phyloP scores from a whole-genome alignment of 1,140 invertebrate genomes.

The Pseudomyrmex concolor region DNA sequence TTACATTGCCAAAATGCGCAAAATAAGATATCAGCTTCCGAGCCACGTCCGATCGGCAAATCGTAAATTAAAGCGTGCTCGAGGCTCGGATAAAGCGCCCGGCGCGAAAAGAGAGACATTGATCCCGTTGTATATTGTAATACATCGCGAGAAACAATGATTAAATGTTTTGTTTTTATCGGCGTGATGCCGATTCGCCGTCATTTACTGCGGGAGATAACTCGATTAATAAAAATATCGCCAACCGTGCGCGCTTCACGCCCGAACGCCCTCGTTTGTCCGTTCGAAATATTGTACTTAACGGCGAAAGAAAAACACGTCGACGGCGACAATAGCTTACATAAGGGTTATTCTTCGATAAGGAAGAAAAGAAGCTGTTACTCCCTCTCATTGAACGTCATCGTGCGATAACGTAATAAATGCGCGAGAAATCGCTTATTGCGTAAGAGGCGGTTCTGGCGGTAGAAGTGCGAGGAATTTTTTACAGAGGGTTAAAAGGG shows the following conservation, averaged over 20 bases:
- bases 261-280: not conserved
- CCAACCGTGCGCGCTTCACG: not conserved
- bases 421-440: constrained; percentile 74
- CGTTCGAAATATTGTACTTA: not conserved
- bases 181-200: not conserved
- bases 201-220: constrained; percentile 12
- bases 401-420: constrained; percentile 73
- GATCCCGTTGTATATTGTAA: too few relatives aligned
- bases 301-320: not conserved
- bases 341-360: constrained; percentile 13
- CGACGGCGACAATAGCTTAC: constrained; percentile 10
- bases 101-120: too few relatives aligned
- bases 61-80: constrained; percentile 11
- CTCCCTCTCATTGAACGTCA: constrained; percentile 10
- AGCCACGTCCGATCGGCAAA: not conserved
- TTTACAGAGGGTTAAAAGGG: too few relatives aligned
- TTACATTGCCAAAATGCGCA: not conserved
- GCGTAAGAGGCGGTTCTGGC: not conserved
- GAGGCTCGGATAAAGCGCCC: not conserved
- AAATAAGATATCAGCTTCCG: not conserved
- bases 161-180: constrained; percentile 4
- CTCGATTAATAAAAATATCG: constrained; percentile 42
- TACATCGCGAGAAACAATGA: not conserved
- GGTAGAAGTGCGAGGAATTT: too few relatives aligned
- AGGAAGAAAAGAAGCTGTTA: not conserved